These are phyloP conservation scores for Petrosia ficiformis DNA, from an alignment of 37 sponge, comb jelly and placozoan species.

Conservation along the genomic window DNA sequence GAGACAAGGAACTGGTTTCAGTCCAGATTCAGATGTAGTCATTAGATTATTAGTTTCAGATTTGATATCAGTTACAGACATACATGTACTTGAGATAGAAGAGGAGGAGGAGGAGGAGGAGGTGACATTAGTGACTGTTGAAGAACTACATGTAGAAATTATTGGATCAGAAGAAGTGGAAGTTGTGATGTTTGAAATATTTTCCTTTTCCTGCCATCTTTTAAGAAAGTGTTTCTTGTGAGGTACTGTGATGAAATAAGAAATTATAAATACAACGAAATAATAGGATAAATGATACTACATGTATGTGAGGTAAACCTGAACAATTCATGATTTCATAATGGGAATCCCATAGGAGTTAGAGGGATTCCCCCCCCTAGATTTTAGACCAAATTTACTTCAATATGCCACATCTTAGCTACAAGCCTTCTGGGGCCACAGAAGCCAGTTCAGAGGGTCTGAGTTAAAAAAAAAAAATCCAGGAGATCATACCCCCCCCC, in stretches of 20 bases:
- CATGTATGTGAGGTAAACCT: neutral
- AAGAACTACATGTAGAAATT: neutral
- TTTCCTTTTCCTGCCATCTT: constrained; percentile 16
- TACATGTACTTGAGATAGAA: no score
- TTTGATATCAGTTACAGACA: neutral
- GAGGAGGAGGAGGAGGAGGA: no score
- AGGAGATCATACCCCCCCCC: no score
- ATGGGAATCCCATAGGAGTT: no score
- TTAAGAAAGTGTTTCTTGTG: constrained; percentile 38
- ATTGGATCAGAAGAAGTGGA: neutral
- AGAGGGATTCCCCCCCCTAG: no score
- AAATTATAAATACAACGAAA: neutral
- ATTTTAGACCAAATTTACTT: no score
- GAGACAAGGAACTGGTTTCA: neutral
- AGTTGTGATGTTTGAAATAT: neutral
- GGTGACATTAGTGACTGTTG: neutral
- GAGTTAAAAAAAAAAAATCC: no score
- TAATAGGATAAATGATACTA: neutral
- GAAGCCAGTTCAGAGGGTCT: no score
- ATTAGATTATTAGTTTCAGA: neutral
- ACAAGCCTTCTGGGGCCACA: no score
- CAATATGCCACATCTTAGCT: no score
- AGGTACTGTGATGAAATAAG: constrained; percentile 3
- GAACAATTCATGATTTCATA: neutral
- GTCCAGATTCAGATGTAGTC: neutral